Conservation (phyloP, 2,888 invertebrate species). For the Chydorus sphaericus region DNA sequence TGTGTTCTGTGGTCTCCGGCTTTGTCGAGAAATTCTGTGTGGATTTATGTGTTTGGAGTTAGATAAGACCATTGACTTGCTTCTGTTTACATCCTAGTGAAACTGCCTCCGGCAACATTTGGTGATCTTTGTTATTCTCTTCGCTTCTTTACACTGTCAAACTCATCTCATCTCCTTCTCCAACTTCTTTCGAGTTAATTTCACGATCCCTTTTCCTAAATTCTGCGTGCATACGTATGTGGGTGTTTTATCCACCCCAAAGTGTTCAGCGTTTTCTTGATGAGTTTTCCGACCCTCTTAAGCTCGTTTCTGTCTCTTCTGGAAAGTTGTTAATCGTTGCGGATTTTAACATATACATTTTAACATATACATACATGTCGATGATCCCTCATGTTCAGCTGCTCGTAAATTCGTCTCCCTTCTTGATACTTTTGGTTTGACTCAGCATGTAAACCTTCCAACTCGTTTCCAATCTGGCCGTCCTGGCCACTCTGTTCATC, state of each 20-base stretch:
- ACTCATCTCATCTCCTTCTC: no score
- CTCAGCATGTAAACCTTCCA: not conserved
- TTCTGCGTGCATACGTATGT: not conserved
- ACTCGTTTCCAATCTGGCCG: not conserved
- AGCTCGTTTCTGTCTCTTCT: not conserved
- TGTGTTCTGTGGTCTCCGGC: no score
- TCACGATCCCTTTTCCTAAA: not conserved
- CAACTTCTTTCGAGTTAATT: not conserved
- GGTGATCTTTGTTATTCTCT: no score
- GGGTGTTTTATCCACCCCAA: no score
- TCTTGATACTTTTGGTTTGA: not conserved
- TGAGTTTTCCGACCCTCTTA: not conserved
- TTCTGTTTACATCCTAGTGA: no score
- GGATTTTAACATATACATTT: not conserved
- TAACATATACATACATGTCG: no score
- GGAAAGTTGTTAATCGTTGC: not conserved
- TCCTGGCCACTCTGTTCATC: conserved; percentile 1
- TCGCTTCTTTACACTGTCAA: no score
- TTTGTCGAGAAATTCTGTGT: no score
- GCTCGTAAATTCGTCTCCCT: not conserved
- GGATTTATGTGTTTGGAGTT: no score
- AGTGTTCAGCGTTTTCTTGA: no score
- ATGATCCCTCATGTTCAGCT: not conserved
- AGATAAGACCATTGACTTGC: no score
- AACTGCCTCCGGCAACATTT: no score